These are phyloP conservation scores for Leptura quadrifasciata DNA, from an alignment of 2,888 invertebrate genomes.

Conservation along the genomic window DNA sequence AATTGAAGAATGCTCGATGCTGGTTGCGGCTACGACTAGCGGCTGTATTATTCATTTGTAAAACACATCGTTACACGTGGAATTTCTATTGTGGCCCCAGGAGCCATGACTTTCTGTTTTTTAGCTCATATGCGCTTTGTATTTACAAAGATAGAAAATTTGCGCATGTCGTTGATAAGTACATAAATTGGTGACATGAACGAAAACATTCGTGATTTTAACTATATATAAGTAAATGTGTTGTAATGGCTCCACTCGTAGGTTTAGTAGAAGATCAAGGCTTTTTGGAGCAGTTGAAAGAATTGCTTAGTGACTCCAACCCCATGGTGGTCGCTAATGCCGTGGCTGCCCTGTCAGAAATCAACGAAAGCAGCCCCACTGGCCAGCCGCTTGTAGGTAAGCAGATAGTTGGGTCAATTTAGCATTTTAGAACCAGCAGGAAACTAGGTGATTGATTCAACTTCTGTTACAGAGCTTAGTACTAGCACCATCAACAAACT, in stretches of 20 bases:
- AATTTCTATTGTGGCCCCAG: too few relatives aligned
- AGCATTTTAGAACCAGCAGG: neutral
- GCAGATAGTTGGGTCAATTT: slow-evolving; percentile 52
- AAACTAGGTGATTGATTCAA: neutral
- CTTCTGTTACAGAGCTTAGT: slow-evolving; percentile 86
- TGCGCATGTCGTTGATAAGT: too few relatives aligned
- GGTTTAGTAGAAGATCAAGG: slow-evolving; percentile 86
- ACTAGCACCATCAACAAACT: slow-evolving; percentile 98
- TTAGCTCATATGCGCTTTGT: too few relatives aligned
- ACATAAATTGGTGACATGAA: too few relatives aligned
- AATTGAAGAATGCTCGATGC: too few relatives aligned
- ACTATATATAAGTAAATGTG: too few relatives aligned
- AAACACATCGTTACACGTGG: too few relatives aligned
- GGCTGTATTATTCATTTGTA: too few relatives aligned
- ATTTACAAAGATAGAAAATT: too few relatives aligned
- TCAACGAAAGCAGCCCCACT: slow-evolving; percentile 96
- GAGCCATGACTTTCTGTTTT: too few relatives aligned
- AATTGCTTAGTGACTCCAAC: slow-evolving; percentile 98
- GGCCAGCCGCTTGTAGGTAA: slow-evolving; percentile 92
- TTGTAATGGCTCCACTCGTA: slow-evolving; percentile 50
- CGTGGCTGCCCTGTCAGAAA: slow-evolving; percentile 98
- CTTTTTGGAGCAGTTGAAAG: slow-evolving; percentile 96
- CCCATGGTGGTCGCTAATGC: slow-evolving; percentile 99
- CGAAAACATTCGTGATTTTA: too few relatives aligned
- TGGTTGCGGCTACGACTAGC: too few relatives aligned